Percentiles rank a stretch among this genome's conserved stretches.
Conservation (phyloP, 2,888 invertebrate species). For the Euphydryas editha region DNA sequence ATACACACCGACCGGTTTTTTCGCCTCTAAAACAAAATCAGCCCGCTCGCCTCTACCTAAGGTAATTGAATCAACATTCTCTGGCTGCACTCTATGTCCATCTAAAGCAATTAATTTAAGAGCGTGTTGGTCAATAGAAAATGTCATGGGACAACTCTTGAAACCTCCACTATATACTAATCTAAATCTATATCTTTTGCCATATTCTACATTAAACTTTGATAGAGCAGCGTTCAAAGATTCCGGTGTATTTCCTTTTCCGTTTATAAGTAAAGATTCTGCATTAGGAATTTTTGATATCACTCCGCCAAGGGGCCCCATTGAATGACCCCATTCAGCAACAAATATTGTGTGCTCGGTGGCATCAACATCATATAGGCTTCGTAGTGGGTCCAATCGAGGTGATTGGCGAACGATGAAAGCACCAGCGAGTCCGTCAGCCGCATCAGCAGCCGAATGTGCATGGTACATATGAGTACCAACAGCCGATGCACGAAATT, state of each 20-base stretch:
- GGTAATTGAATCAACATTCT: constrained; percentile 81
- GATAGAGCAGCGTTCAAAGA: constrained; percentile 68
- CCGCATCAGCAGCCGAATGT: constrained; percentile 87
- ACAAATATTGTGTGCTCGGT: constrained; percentile 87
- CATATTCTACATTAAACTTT: constrained; percentile 81
- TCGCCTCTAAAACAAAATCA: constrained; percentile 88
- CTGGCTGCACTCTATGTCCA: constrained; percentile 85
- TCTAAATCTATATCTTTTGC: constrained; percentile 86
- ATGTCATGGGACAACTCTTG: constrained; percentile 86
- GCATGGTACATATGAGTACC: constrained; percentile 91
- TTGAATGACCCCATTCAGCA: constrained; percentile 87
- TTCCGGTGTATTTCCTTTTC: constrained; percentile 79
- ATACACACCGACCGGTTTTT: constrained; percentile 82
- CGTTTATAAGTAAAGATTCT: constrained; percentile 86
- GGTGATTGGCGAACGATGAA: constrained; percentile 87
- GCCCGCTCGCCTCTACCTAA: constrained; percentile 89
- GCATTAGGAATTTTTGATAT: constrained; percentile 67
- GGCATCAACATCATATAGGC: constrained; percentile 88
- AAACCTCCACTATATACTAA: constrained; percentile 86
- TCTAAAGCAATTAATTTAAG: constrained; percentile 88
- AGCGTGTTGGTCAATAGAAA: constrained; percentile 86
- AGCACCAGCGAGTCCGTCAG: constrained; percentile 88
- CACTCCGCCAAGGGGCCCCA: constrained; percentile 76
- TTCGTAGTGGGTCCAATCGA: constrained; percentile 82
- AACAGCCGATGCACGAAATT: constrained; percentile 87